phyloP scores from a whole-genome alignment of 1,140 invertebrate species.

The Papilio helenus region DNA sequence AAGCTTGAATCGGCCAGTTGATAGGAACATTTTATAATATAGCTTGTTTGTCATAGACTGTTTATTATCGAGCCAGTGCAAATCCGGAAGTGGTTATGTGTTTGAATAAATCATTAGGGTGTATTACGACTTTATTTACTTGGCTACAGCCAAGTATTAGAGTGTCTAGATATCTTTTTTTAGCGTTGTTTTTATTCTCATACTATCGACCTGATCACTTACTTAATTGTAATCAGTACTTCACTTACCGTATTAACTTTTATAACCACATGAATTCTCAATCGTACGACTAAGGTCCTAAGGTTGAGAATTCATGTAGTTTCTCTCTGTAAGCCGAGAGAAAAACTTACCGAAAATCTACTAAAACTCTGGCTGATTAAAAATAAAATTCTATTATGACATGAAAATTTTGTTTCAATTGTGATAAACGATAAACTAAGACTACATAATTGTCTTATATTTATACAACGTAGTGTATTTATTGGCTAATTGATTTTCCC shows the following conservation, averaged over 20 bases:
- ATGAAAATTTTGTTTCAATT: too few relatives aligned
- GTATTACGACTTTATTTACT: constrained; percentile 15
- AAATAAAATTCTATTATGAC: too few relatives aligned
- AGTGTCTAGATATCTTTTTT: neutral
- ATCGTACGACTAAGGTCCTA: too few relatives aligned
- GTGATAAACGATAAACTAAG: too few relatives aligned
- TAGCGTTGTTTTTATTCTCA: neutral
- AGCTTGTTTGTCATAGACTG: constrained; percentile 33
- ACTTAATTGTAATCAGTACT: neutral
- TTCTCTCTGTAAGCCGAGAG: too few relatives aligned
- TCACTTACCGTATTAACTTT: neutral
- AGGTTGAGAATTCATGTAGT: too few relatives aligned
- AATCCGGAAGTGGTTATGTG: constrained; percentile 13
- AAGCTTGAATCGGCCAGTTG: constrained; percentile 28
- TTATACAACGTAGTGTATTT: neutral
- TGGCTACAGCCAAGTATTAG: neutral
- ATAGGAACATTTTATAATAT: constrained; percentile 35
- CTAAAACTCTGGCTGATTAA: too few relatives aligned
- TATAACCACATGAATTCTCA: neutral
- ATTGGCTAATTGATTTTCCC: neutral
- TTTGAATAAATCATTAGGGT: constrained; percentile 29
- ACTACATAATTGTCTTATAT: neutral
- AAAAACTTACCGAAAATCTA: too few relatives aligned
- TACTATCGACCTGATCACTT: neutral
- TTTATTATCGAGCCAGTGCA: constrained; percentile 23